A percentile compares a stretch with the other conserved stretches of the same genome.
Conservation (phyloP, 2,113 vertebrate genomes). For the Scomber colias region DNA sequence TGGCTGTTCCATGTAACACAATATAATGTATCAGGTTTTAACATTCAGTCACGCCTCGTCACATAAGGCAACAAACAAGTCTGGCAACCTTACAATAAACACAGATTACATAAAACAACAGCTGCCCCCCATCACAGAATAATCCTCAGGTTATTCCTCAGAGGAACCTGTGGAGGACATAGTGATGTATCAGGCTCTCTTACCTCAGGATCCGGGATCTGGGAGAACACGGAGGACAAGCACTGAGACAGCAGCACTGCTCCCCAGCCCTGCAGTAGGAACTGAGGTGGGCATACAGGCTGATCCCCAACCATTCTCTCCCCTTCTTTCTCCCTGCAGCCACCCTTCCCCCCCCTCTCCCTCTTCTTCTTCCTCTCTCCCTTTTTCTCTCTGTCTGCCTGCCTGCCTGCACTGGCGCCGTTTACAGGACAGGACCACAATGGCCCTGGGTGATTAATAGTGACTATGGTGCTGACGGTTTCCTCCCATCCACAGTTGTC, state of each 20-base stretch:
- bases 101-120: slow-evolving; percentile 23
- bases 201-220: slow-evolving; percentile 88
- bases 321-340: slow-evolving; percentile 59
- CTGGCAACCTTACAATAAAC: slow-evolving; percentile 6
- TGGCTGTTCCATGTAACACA: not conserved
- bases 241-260: slow-evolving; percentile 81
- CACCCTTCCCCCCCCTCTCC: slow-evolving; percentile 62
- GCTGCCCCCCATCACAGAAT: slow-evolving; percentile 29
- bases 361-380: slow-evolving; percentile 51
- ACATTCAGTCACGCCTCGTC: not conserved
- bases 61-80: slow-evolving; percentile 14
- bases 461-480: slow-evolving; percentile 46
- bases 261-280: slow-evolving; percentile 72
- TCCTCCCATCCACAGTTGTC: slow-evolving; percentile 54
- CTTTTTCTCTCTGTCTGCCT: slow-evolving; percentile 56
- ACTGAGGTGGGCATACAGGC: slow-evolving; percentile 68
- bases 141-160: slow-evolving; percentile 28
- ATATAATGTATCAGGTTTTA: slow-evolving; percentile 35
- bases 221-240: slow-evolving; percentile 78
- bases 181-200: slow-evolving; percentile 69
- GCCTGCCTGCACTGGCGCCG: slow-evolving; percentile 52
- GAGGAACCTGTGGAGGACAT: slow-evolving; percentile 52
- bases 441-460: slow-evolving; percentile 80
- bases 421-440: slow-evolving; percentile 76
- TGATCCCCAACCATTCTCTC: slow-evolving; percentile 80